Percentiles rank a stretch among this genome's conserved stretches.
These are phyloP conservation scores for Alfaro cultratus DNA, from an alignment of 2,797 vertebrate species.

Conservation along the genomic window DNA sequence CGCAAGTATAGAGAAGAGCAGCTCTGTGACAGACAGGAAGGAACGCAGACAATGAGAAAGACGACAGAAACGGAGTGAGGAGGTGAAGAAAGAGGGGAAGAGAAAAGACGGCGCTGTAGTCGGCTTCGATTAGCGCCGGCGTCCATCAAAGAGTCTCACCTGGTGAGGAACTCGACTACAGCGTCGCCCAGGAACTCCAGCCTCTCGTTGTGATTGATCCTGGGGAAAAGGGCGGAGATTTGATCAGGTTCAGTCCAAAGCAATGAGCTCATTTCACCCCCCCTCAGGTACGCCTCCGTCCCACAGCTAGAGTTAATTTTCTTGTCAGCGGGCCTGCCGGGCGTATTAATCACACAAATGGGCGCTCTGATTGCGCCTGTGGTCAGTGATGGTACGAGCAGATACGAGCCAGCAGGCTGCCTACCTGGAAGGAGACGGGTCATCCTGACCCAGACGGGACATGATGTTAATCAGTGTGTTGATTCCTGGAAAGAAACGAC, in stretches of 20 bases:
- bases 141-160: slow-evolving; percentile 82
- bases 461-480: slow-evolving; percentile 99
- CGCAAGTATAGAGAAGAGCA: slow-evolving; percentile 29
- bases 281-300: slow-evolving; percentile 45
- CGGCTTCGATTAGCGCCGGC: slow-evolving; percentile 57
- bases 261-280: slow-evolving; percentile 60
- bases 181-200: slow-evolving; percentile 99
- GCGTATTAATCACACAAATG: slow-evolving; percentile 66
- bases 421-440: slow-evolving; percentile 97
- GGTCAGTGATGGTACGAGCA: slow-evolving; percentile 59
- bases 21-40: slow-evolving; percentile 44
- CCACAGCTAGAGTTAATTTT: slow-evolving; percentile 72
- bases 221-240: slow-evolving; percentile 57
- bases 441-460: slow-evolving; percentile 97
- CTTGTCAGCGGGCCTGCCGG: slow-evolving; percentile 70
- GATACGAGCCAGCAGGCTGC: slow-evolving; percentile 55
- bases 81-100: slow-evolving; percentile 4
- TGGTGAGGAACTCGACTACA: slow-evolving; percentile 98
- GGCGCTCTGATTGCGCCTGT: slow-evolving; percentile 63
- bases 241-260: slow-evolving; percentile 46
- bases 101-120: slow-evolving; percentile 37
- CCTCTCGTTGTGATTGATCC: slow-evolving; percentile 98
- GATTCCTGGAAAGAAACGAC: slow-evolving; percentile 83
- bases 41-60: slow-evolving; percentile 40
- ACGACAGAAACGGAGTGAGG: slow-evolving; percentile 16